Conservation (phyloP, 2,797 vertebrate species). For the Dallia pectoralis region DNA sequence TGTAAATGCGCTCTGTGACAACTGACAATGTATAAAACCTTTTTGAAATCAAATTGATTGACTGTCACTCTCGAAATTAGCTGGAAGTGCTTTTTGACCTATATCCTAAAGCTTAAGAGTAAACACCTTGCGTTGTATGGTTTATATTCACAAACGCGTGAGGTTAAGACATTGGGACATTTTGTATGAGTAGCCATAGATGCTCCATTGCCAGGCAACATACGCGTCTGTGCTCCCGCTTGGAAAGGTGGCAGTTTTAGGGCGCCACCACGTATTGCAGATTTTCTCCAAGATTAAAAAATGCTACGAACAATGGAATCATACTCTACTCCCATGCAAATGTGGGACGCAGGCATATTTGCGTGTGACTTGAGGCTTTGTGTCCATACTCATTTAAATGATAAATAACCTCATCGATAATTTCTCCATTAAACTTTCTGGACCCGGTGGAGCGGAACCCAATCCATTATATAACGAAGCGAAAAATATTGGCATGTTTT, state of each 20-base stretch:
- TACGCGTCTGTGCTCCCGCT: constrained; percentile 30
- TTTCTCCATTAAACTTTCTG: constrained; percentile 11
- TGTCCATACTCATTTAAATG: not conserved
- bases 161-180: constrained; percentile 44
- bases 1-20: no score
- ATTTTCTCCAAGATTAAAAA: not conserved
- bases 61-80: constrained; percentile 17
- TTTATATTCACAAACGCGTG: constrained; percentile 46
- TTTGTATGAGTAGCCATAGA: constrained; percentile 37
- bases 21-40: no score
- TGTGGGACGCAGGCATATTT: not conserved
- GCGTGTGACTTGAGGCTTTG: not conserved
- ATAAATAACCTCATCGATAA: constrained; percentile 2
- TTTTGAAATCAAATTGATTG: no score
- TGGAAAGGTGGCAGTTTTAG: not conserved
- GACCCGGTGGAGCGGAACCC: not conserved
- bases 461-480: not conserved
- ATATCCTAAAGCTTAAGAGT: constrained; percentile 33
- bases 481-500: not conserved
- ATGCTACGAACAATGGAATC: not conserved
- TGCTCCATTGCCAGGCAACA: constrained; percentile 37
- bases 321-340: not conserved
- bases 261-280: not conserved
- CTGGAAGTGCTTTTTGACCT: constrained; percentile 19
- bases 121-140: constrained; percentile 32